Evolutionary conservation across 1,140 invertebrate genomes (phyloP).

Genomic region (Pinna nobilis): DNA sequence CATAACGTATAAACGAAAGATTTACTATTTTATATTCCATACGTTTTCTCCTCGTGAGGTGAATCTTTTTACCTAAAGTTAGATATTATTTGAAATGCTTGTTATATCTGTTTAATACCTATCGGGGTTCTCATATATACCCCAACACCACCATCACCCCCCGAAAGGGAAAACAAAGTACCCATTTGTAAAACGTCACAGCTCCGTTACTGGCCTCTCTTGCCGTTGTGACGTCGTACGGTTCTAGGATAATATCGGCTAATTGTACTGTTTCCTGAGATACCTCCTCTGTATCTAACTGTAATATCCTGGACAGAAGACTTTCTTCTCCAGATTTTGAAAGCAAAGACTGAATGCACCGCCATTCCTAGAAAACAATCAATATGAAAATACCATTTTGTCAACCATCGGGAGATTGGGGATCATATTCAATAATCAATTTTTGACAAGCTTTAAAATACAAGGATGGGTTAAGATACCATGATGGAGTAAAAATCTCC

Average conservation of each 20-base stretch:
- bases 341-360: conserved; percentile 26
- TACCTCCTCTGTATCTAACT: conserved; percentile 21
- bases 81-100: too few relatives aligned
- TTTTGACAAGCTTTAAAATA: too few relatives aligned
- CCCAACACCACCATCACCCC: too few relatives aligned
- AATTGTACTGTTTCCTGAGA: conserved; percentile 5
- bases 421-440: neutral
- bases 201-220: conserved; percentile 36
- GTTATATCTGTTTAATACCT: too few relatives aligned
- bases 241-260: conserved; percentile 31
- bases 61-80: too few relatives aligned
- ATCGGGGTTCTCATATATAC: too few relatives aligned
- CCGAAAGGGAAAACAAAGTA: neutral
- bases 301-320: conserved; percentile 20
- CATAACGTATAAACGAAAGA: too few relatives aligned
- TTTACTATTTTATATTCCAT: too few relatives aligned
- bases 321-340: conserved; percentile 27
- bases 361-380: conserved; percentile 24
- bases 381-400: neutral
- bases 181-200: conserved; percentile 33
- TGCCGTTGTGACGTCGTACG: conserved; percentile 17
- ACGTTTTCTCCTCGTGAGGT: too few relatives aligned
- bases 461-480: too few relatives aligned
- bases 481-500: too few relatives aligned
- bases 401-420: neutral